Base-by-base conservation (phyloP, 2,797 vertebrate genomes). In the Hyperoplus lanceolatus region DNA sequence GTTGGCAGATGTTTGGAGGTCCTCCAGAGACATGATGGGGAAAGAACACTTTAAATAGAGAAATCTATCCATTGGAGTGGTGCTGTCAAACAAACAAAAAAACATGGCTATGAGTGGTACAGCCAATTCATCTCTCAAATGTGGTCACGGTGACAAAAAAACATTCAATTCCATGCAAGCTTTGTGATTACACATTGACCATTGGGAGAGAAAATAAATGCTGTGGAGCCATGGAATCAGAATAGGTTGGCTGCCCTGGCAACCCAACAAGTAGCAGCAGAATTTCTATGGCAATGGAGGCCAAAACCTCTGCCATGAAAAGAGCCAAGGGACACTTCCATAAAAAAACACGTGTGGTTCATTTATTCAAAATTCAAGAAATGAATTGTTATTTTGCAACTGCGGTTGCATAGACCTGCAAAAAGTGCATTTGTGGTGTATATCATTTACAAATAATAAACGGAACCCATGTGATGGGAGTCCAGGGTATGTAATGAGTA, bases 181-280 rank as follows among this genome's bases (percentile, higher is more conserved):
- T 92, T 92, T 93, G 81, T 90, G 65, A 84, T 67, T 73, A 66
- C 87, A 91, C 89, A 91, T 90, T 89, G 72, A 79, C 54, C 60
- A 75, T 77, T 58, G 62, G 56, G 53, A 21, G 38, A 49, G 63
- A 79, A 79, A 84, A 80, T 76, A 80, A 80, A 88, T 85, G 68
- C 70, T 77, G 46, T 29, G 5, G 68, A 84, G 79, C 55, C 64
- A 75, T 87, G 84, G 29, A 90, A 90, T 81, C 88, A 70, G 65
- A 74, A 87, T 86, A 45, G 53, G 53, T 79, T 77, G 65, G 77
- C 76, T 86, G 69, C 82, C 77, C 45, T 73, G 75, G 84, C 70
- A 90, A 89, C 84, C 61, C 5, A 29, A 68, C 58, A 70, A 82
- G 70, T 41, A 75, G 63, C 55, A 46, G 29, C n/a, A 57, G 84